Evolutionary conservation across 2,113 vertebrate genomes (phyloP).

Genomic region (Rhinoderma darwinii): DNA sequence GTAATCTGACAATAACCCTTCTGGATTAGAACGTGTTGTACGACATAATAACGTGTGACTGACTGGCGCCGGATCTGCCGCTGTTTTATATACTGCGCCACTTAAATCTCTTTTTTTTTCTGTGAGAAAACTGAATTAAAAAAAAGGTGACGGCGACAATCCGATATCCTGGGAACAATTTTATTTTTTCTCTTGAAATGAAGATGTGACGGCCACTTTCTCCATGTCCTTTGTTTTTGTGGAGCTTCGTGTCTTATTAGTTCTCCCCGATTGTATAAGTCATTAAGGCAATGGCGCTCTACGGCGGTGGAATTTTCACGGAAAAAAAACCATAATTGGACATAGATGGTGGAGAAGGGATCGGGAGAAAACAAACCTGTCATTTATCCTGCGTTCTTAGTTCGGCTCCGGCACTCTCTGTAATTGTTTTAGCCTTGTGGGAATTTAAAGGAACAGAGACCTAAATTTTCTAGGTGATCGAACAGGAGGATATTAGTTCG

Average conservation of each 20-base stretch:
- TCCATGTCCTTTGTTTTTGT: slow-evolving; percentile 21
- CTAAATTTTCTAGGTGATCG: slow-evolving; percentile 32
- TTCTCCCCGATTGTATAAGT: slow-evolving; percentile 53
- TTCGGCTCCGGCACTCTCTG: slow-evolving; percentile 24
- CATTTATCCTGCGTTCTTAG: slow-evolving; percentile 33
- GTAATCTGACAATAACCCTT: neutral
- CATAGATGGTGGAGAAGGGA: slow-evolving; percentile 18
- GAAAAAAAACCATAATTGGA: slow-evolving; percentile 50
- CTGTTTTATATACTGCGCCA: neutral
- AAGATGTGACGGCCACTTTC: slow-evolving; percentile 41
- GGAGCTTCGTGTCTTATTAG: slow-evolving; percentile 50
- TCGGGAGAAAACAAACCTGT: slow-evolving; percentile 54
- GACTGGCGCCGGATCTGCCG: neutral
- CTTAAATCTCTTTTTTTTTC: neutral
- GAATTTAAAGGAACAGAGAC: slow-evolving; percentile 39
- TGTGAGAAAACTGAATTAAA: slow-evolving; percentile 26
- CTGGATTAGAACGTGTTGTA: neutral
- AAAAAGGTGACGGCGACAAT: neutral
- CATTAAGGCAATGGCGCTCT: slow-evolving; percentile 23
- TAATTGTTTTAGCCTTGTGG: slow-evolving; percentile 46
- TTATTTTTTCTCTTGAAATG: slow-evolving; percentile 7
- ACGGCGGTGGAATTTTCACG: neutral
- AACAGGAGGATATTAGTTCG: neutral
- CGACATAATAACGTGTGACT: neutral
- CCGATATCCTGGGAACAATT: slow-evolving; percentile 38